phyloP scores from a whole-genome alignment of 2,888 invertebrate species.

The Epirrita christyi region DNA sequence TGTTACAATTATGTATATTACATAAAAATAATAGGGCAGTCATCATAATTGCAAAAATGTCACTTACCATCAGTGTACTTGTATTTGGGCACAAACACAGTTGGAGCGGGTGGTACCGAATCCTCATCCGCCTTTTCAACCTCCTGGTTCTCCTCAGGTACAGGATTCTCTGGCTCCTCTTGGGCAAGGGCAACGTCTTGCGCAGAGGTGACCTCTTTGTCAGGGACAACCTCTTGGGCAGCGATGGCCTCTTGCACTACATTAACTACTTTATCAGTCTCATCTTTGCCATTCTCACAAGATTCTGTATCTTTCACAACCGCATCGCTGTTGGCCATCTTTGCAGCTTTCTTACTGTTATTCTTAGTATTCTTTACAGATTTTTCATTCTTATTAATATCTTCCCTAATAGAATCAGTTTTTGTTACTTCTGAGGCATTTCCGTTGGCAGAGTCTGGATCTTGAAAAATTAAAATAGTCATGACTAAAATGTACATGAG shows the following conservation, averaged over 20 bases:
- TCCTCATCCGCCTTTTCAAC: constrained; percentile 29
- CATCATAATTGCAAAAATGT: background rate
- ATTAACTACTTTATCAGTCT: constrained; percentile 78
- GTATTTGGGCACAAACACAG: constrained; percentile 73
- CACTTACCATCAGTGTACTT: constrained; percentile 71
- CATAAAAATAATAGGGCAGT: background rate
- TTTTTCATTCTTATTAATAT: constrained; percentile 77
- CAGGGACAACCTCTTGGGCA: constrained; percentile 40
- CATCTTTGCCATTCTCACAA: constrained; percentile 78
- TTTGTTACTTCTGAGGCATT: constrained; percentile 64
- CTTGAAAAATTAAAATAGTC: constrained; percentile 42
- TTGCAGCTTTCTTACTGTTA: constrained; percentile 65
- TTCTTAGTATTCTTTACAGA: constrained; percentile 67
- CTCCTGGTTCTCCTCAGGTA: constrained; percentile 41
- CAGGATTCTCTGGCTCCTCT: constrained; percentile 45
- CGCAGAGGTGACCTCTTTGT: too few relatives aligned
- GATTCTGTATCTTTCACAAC: constrained; percentile 61
- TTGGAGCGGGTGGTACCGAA: constrained; percentile 35
- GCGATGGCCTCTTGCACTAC: constrained; percentile 56
- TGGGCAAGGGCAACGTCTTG: constrained; percentile 26
- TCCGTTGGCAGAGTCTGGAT: constrained; percentile 75
- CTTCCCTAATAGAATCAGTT: constrained; percentile 68
- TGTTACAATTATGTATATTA: background rate
- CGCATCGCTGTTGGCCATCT: constrained; percentile 61
- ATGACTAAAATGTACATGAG: background rate